These are phyloP conservation scores for Serilophus lunatus DNA, from an alignment of 2,113 vertebrate genomes.

Conservation along the genomic window DNA sequence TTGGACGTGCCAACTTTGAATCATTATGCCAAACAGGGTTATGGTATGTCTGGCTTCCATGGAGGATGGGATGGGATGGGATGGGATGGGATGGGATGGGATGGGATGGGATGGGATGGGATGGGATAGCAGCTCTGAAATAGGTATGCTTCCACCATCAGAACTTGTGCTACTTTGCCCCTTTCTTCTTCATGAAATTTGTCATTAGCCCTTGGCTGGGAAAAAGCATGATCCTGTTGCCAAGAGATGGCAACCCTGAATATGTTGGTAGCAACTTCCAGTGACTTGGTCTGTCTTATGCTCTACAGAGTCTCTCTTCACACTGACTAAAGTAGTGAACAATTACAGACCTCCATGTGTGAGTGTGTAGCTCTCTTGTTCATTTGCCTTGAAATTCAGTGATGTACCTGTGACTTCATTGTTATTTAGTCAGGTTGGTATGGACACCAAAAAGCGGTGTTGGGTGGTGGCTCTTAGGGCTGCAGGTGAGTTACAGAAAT, in stretches of 20 bases:
- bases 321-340: not conserved
- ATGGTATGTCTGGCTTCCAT: not conserved
- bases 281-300: not conserved
- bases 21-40: not conserved
- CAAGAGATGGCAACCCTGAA: not conserved
- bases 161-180: not conserved
- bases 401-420: not conserved
- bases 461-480: not conserved
- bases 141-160: not conserved
- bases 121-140: not conserved
- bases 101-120: not conserved
- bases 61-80: not conserved
- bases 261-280: not conserved
- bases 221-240: not conserved
- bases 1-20: not conserved
- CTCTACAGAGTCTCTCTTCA: not conserved
- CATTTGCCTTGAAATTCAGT: not conserved
- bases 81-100: accelerated
- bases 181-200: not conserved
- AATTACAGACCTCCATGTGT: not conserved
- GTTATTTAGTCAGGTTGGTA: not conserved
- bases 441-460: not conserved
- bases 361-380: not conserved
- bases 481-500: not conserved
- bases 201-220: not conserved